Base-by-base conservation (phyloP, 1,140 invertebrate species). In the Brachionus paranguensis region DNA sequence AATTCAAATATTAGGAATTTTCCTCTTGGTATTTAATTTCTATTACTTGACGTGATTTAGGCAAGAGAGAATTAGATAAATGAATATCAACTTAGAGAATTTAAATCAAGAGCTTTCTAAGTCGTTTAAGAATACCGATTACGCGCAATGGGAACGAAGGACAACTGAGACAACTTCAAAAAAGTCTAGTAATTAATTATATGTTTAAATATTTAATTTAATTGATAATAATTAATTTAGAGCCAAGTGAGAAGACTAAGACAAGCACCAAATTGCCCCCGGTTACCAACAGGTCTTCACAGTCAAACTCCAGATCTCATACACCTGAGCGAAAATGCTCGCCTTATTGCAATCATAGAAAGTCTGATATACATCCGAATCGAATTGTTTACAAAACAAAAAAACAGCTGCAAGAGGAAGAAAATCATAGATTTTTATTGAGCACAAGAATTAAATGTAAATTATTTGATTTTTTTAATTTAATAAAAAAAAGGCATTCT, bases 391-490 rank as follows among this genome's bases (percentile, higher is more conserved):
- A 64, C 20, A 81, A 81, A 20, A 81, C 78, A 12, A 81, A 81
- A 81, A 81, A 81, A 47, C 78, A 81, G 37, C 53, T 81, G 1
- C 37, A 81, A 64, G 78, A 81, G n/a, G 78, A 81, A 81, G 37
- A 81, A 68, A 60, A 45, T 37, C 33, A 64, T 8, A 60, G 11
- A 33, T 41, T 64, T 64, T 27, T 81, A 20, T 24, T 64, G 10
- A 41, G 29, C 4, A 81, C 64, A 12, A 81, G 64, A 45, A 81
- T 81, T 1, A 64, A 81, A 64, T 76, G 72, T 76, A 50, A 11
- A 10, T 50, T 50, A 12, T 27, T 12, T 11, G 10, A 24, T 50
- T 50, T 27, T n/a, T 27, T 76, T 53, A 50, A 12, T 72, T 4
- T 37, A 37, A 37, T 37, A 37, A 37, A 37, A 37, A 33, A 37